A percentile compares a stretch with the other conserved stretches of the same genome.
These are phyloP conservation scores for Hoplostethus mediterraneus DNA, from an alignment of 2,797 vertebrate species.

Conservation along the genomic window DNA sequence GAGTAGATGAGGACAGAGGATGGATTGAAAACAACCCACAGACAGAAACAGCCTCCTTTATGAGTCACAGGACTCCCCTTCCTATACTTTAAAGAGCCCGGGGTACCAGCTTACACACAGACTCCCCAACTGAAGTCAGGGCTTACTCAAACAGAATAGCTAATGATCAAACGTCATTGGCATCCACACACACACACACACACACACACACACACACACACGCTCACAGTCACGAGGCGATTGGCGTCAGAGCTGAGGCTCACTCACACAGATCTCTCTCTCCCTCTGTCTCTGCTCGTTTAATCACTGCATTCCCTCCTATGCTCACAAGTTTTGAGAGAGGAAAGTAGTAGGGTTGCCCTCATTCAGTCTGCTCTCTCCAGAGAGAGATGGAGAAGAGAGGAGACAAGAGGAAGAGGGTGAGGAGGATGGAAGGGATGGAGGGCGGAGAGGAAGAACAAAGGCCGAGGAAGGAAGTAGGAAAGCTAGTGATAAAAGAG, in stretches of 20 bases:
- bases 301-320: constrained; percentile 63
- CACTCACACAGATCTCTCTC: constrained; percentile 32
- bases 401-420: constrained; percentile 8
- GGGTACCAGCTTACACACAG: constrained; percentile 40
- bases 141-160: constrained; percentile 79
- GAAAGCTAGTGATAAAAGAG: constrained; percentile 13
- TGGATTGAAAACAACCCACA: constrained; percentile 37
- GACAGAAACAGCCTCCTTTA: constrained; percentile 21
- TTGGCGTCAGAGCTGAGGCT: constrained; percentile 73
- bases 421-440: neutral
- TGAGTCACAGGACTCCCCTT: constrained; percentile 58
- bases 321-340: constrained; percentile 36
- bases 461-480: constrained; percentile 9
- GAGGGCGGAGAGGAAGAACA: neutral
- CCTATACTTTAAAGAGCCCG: constrained; percentile 25
- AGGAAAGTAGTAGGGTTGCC: constrained; percentile 66
- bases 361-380: constrained; percentile 77
- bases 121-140: constrained; percentile 58
- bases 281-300: constrained; percentile 25
- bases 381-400: constrained; percentile 13
- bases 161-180: constrained; percentile 69
- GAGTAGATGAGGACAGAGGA: neutral
- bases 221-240: constrained; percentile 48
- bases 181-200: constrained; percentile 28
- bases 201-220: constrained; percentile 19